Conservation (phyloP, 1,140 invertebrate genomes). For the Drosophila micromelanica region DNA sequence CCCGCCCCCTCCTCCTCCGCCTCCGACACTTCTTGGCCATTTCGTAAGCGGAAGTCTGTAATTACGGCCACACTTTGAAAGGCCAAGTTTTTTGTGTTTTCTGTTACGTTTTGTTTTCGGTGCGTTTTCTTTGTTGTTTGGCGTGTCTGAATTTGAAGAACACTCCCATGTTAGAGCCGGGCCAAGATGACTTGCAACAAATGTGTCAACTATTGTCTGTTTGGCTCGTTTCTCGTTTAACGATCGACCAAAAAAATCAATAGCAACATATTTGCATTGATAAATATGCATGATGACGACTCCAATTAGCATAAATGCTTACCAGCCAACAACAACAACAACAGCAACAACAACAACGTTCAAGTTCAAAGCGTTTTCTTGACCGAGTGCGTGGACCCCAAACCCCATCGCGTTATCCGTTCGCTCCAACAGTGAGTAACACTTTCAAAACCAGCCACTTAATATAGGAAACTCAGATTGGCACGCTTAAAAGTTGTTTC, state of each 20-base stretch:
- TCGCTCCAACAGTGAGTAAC: slow-evolving; percentile 18
- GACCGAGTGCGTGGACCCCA: slow-evolving; percentile 34
- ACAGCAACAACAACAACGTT: slow-evolving; percentile 9
- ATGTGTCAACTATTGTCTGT: slow-evolving; percentile 37
- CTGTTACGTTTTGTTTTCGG: slow-evolving; percentile 1
- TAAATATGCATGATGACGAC: slow-evolving; percentile 36
- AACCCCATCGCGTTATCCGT: too few relatives aligned
- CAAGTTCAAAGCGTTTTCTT: slow-evolving; percentile 68
- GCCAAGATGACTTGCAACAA: slow-evolving; percentile 23
- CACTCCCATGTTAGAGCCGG: slow-evolving; percentile 4
- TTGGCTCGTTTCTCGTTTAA: background rate
- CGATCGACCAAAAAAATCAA: slow-evolving; percentile 35
- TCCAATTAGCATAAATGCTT: slow-evolving; percentile 31
- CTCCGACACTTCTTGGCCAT: slow-evolving; percentile 9
- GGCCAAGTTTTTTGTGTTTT: slow-evolving; percentile 46
- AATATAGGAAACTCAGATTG: slow-evolving; percentile 1
- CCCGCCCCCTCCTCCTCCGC: background rate
- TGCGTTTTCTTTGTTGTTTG: slow-evolving; percentile 6
- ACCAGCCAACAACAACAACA: slow-evolving; percentile 9
- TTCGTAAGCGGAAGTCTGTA: slow-evolving; percentile 73
- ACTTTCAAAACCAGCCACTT: background rate
- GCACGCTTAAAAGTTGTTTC: background rate
- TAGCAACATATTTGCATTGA: slow-evolving; percentile 39
- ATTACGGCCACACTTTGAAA: slow-evolving; percentile 68
- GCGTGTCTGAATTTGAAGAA: slow-evolving; percentile 7